Base-by-base conservation (phyloP, 2,113 vertebrate species). In the Phylloscopus trochiloides region DNA sequence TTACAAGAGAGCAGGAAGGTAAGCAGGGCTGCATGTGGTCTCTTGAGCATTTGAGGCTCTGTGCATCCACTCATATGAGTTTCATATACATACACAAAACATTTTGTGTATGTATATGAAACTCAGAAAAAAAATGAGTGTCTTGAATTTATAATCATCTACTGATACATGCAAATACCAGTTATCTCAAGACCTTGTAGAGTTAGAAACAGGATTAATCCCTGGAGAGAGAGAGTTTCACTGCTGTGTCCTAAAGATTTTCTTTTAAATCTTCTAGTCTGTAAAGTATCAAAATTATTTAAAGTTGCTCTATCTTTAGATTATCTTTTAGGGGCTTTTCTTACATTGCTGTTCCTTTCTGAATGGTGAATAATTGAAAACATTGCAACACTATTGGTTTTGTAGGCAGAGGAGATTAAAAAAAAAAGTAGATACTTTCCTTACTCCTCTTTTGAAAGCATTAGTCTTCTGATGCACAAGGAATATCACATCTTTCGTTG, bases 1-100 rank as follows among this genome's bases (percentile, higher is more conserved):
- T 86, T 97, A 97, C 90, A 98, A 99, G 97, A 98, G 99, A 86
- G 98, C 98, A 42, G 98, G 98, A 88, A 99, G 99, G 99, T 99
- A 95, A 98, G 93, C 52, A 73, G 63, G 34, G 13, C 36, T 82
- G 28, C 22, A 7, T 47, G 31, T 22, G 9, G 17, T 36, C 18
- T 80, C 31, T 43, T 77, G 48, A 34, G 28, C 47, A 28, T 91
- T 71, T 94, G 45, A 86, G 81, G 24, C 32, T 86, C 31, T 66
- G 8, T 52, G 20, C 24, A 50, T 83, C 20, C 14, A 47, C 11
- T 7, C 18, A 3, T 26, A 3, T 47, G 18, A 65, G 20, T 34
- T 34, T 34, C 34, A 34, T 34, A 34, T 34, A 34, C 34, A 34
- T 34, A 34, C 34, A 34, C 34, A 34, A 34, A 34, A 34, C 34